Percentiles rank a stretch among this genome's conserved stretches.
Evolutionary conservation across 1,140 invertebrate genomes (phyloP).

Genomic region (Heliconius hewitsoni): DNA sequence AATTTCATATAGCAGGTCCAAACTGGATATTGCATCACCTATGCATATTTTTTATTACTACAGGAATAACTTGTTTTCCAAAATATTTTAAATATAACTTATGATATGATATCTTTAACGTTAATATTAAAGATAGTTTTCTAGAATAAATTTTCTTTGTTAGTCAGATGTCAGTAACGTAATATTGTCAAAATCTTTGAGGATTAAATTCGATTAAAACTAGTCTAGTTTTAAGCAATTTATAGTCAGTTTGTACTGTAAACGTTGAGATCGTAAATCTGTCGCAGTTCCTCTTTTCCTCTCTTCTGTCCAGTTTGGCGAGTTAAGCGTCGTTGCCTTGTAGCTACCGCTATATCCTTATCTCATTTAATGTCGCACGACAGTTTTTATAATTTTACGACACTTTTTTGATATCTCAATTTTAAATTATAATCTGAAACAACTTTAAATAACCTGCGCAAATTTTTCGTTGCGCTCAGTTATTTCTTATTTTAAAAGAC

Average conservation of each 20-base stretch:
- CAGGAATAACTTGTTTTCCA: background rate
- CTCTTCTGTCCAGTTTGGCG: background rate
- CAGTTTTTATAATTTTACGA: background rate
- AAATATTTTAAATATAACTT: constrained; percentile 1
- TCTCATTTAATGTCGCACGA: background rate
- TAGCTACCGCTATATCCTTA: background rate
- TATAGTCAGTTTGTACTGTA: background rate
- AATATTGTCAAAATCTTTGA: background rate
- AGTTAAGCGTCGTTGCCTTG: background rate
- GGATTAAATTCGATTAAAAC: background rate
- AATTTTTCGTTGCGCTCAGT: background rate
- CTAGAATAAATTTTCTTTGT: background rate
- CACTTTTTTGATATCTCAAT: background rate
- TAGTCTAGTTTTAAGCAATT: background rate
- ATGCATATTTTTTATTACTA: constrained; percentile 23
- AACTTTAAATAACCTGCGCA: background rate
- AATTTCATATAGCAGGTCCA: constrained; percentile 2
- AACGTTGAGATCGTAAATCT: background rate
- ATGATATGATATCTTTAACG: no score
- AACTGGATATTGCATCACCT: constrained; percentile 27
- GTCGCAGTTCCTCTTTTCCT: background rate
- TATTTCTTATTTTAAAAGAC: no score
- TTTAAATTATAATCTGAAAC: background rate
- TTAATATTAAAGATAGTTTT: no score
- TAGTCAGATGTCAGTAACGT: background rate